These are phyloP conservation scores for Narcine bancroftii DNA, from an alignment of 2,113 vertebrate genomes.

Conservation along the genomic window DNA sequence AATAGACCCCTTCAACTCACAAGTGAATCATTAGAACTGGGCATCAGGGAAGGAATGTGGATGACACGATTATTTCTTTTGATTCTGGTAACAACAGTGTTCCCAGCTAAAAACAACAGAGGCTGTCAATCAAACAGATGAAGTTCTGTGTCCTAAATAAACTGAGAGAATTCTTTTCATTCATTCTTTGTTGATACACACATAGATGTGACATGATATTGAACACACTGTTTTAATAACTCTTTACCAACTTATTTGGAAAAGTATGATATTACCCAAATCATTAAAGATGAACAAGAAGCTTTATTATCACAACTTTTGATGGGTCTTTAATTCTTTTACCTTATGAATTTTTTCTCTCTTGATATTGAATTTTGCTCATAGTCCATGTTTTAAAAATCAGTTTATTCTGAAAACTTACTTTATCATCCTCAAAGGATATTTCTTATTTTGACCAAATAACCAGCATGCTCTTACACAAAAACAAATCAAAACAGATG, in stretches of 20 bases:
- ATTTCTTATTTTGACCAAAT: not conserved
- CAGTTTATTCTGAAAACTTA: not conserved
- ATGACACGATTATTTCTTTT: not conserved
- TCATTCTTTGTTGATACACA: not conserved
- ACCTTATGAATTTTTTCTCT: not conserved
- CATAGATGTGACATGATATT: not conserved
- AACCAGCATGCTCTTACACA: not conserved
- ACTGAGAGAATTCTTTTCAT: not conserved
- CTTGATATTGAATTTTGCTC: not conserved
- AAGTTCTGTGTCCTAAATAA: conserved; percentile 7
- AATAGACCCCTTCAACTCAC: not conserved
- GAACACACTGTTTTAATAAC: not conserved
- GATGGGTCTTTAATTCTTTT: not conserved
- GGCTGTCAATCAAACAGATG: not conserved
- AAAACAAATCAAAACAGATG: not conserved
- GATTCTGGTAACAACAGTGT: too few species aligned
- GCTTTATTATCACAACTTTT: not conserved
- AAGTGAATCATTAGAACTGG: not conserved
- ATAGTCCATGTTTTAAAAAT: not conserved
- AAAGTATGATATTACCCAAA: not conserved
- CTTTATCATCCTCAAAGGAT: not conserved
- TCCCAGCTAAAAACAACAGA: not conserved
- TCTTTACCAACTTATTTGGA: not conserved
- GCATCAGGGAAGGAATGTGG: not conserved
- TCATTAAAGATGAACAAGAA: not conserved